These are phyloP conservation scores for Ferrisia virgata DNA, from an alignment of 2,888 invertebrate genomes.

Conservation along the genomic window DNA sequence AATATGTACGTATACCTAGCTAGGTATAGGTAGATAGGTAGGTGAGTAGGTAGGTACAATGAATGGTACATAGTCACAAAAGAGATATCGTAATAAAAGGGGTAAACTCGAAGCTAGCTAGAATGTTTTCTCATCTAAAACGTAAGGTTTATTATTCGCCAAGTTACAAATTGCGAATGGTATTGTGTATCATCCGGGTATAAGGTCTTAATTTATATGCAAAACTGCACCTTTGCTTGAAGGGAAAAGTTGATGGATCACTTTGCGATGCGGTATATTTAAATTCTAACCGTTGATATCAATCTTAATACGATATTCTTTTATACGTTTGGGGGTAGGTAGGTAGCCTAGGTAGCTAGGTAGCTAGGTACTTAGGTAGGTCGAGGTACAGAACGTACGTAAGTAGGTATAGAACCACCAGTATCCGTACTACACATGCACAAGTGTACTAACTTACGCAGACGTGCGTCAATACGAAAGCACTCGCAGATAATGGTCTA, in stretches of 20 bases:
- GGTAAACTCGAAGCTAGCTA: not conserved
- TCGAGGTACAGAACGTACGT: not conserved
- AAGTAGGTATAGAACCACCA: no score
- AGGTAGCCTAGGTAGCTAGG: not conserved
- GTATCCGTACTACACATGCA: not conserved
- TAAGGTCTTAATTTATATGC: constrained; percentile 2
- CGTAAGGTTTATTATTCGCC: not conserved
- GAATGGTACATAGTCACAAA: not conserved
- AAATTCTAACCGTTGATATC: not conserved
- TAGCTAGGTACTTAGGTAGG: not conserved
- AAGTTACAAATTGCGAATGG: not conserved
- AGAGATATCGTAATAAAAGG: not conserved
- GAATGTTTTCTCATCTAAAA: not conserved
- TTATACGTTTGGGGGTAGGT: no score
- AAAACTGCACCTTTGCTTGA: not conserved
- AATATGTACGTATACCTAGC: no score
- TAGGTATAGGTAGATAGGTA: no score
- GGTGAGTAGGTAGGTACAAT: no score
- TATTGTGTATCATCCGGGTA: not conserved
- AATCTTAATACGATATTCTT: not conserved
- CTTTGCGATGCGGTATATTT: not conserved
- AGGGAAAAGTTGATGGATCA: constrained; percentile 11
- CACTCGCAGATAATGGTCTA: not conserved
- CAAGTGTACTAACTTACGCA: not conserved
- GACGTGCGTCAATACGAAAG: not conserved